Evolutionary conservation across 2,888 invertebrate species (phyloP).

Genomic region (Hypolimnas misippus): DNA sequence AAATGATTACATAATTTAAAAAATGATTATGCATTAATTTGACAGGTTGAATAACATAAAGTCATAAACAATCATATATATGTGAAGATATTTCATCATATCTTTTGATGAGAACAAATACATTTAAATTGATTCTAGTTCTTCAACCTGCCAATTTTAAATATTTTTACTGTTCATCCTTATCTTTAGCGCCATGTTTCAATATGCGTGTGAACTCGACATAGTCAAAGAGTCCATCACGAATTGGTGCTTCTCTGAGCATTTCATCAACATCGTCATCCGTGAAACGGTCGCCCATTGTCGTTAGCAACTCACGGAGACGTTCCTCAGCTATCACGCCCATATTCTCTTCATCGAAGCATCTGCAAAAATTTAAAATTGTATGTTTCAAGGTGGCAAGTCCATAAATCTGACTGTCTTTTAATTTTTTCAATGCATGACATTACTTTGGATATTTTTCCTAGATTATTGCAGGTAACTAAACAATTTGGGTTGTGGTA

Average conservation of each 20-base stretch:
- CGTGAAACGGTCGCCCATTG: conserved; percentile 98
- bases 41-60: conserved; percentile 24
- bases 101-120: too few relatives aligned
- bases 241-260: conserved; percentile 99
- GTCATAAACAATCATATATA: background rate
- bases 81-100: background rate
- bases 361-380: conserved; percentile 71
- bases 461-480: too few relatives aligned
- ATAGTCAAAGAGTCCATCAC: conserved; percentile 97
- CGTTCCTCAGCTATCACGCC: conserved; percentile 97
- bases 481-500: too few relatives aligned
- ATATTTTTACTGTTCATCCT: conserved; percentile 92
- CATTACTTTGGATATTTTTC: too few relatives aligned
- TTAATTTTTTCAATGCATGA: too few relatives aligned
- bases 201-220: conserved; percentile 99
- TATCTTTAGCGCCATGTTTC: conserved; percentile 99
- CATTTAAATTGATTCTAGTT: too few relatives aligned
- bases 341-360: conserved; percentile 98
- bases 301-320: conserved; percentile 96
- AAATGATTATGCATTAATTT: conserved; percentile 18
- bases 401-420: too few relatives aligned
- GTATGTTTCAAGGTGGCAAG: too few relatives aligned
- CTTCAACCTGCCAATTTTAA: conserved; percentile 23
- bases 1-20: conserved; percentile 29
- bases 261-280: conserved; percentile 99